These are phyloP conservation scores for Tinamus major DNA, from an alignment of 2,797 vertebrate species.

Conservation along the genomic window DNA sequence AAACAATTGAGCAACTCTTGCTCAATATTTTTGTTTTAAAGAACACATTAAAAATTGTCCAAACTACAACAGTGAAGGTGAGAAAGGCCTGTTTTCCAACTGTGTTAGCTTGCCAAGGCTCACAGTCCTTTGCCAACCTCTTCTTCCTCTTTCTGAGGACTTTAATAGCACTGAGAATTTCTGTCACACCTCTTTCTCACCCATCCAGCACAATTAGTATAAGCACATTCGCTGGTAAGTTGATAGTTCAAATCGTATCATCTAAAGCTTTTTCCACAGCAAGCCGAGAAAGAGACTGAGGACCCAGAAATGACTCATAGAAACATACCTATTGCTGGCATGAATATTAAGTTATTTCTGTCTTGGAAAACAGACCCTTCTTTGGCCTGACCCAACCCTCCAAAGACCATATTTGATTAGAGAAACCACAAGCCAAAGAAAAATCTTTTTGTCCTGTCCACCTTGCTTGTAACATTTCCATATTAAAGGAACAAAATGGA, in stretches of 20 bases:
- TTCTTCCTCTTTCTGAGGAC: slow-evolving; percentile 33
- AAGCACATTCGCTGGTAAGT: neutral
- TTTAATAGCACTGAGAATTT: slow-evolving; percentile 60
- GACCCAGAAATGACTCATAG: neutral
- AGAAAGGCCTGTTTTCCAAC: slow-evolving; percentile 24
- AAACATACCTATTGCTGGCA: neutral
- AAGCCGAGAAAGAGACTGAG: neutral
- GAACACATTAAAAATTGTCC: neutral
- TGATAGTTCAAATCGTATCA: slow-evolving; percentile 10
- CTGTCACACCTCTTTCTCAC: slow-evolving; percentile 52
- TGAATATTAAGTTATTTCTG: neutral
- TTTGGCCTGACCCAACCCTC: neutral
- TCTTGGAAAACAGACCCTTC: neutral
- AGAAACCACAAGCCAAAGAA: neutral
- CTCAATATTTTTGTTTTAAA: neutral
- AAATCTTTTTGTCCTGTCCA: neutral
- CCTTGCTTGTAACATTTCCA: neutral
- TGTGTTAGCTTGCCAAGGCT: slow-evolving; percentile 64
- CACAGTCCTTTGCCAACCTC: slow-evolving; percentile 59
- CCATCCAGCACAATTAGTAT: slow-evolving; percentile 6
- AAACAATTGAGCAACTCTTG: neutral
- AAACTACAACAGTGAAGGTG: slow-evolving; percentile 7
- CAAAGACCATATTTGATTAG: neutral
- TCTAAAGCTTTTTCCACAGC: slow-evolving; percentile 27
- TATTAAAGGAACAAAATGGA: neutral